phyloP scores from a whole-genome alignment of 2,113 vertebrate genomes.

The Rafetus swinhoei region DNA sequence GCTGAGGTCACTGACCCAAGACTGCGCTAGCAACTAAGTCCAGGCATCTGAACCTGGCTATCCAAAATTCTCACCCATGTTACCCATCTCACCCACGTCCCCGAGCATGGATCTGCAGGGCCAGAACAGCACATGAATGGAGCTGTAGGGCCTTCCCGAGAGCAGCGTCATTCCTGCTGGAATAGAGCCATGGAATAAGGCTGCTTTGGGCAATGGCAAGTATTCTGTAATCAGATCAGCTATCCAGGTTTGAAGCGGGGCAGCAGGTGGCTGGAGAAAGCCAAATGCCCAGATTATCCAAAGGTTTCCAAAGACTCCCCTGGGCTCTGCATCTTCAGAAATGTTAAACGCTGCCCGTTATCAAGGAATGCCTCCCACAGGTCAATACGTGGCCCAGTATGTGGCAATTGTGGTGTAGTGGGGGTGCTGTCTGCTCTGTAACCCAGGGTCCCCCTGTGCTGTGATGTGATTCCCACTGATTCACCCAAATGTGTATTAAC shows the following conservation, averaged over 20 bases:
- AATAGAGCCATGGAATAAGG: background rate
- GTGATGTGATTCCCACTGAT: no score
- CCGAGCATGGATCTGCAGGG: background rate
- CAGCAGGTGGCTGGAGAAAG: background rate
- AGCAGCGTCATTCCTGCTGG: background rate
- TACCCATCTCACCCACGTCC: background rate
- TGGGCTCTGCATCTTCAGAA: background rate
- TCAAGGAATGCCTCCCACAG: background rate
- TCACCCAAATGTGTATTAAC: no score
- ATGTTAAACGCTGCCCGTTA: background rate
- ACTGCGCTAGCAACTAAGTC: no score
- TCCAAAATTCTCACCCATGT: background rate
- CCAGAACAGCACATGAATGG: no score
- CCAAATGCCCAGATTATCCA: background rate
- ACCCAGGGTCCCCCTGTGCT: no score
- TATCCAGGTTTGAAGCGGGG: background rate
- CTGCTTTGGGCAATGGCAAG: background rate
- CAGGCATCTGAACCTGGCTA: background rate
- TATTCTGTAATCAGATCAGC: background rate
- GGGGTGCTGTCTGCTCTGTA: no score
- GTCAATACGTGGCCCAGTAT: background rate
- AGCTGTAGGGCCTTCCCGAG: background rate
- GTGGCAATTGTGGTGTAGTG: background rate
- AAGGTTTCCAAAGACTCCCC: background rate
- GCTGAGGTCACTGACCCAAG: no score